phyloP scores from a whole-genome alignment of 1,140 invertebrate species.

The Drosophila watanabei region DNA sequence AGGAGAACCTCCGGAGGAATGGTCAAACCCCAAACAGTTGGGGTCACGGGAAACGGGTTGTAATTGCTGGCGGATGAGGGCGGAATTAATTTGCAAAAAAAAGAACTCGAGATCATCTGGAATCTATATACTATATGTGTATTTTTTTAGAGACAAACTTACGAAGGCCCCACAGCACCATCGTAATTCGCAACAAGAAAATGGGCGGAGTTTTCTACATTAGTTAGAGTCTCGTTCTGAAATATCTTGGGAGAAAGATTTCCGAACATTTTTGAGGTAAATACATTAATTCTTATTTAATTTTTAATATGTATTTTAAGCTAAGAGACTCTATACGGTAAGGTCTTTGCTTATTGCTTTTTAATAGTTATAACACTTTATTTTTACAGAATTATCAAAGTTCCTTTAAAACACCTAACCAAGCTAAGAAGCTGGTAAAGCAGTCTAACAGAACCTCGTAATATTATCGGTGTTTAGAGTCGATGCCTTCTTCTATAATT shows the following conservation, averaged over 20 bases:
- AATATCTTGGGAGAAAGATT: background rate
- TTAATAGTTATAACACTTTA: background rate
- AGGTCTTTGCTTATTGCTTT: too few relatives aligned
- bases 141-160: too few relatives aligned
- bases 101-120: background rate
- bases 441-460: background rate
- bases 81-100: conserved; percentile 43
- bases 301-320: background rate
- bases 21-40: conserved; percentile 9
- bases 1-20: conserved; percentile 26
- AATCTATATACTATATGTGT: conserved; percentile 1
- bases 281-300: background rate
- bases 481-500: conserved; percentile 6
- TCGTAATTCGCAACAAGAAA: background rate
- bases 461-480: conserved; percentile 5
- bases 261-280: background rate
- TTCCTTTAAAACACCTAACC: background rate
- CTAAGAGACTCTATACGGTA: background rate
- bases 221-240: too few relatives aligned
- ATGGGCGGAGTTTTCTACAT: background rate
- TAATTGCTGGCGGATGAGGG: conserved; percentile 36
- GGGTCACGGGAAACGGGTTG: conserved; percentile 3
- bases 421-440: background rate
- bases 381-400: background rate
- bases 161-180: background rate